A percentile compares a stretch with the other conserved stretches of the same genome.
Conservation (phyloP, 2,888 invertebrate genomes). For the Lasioglossum villosulum region DNA sequence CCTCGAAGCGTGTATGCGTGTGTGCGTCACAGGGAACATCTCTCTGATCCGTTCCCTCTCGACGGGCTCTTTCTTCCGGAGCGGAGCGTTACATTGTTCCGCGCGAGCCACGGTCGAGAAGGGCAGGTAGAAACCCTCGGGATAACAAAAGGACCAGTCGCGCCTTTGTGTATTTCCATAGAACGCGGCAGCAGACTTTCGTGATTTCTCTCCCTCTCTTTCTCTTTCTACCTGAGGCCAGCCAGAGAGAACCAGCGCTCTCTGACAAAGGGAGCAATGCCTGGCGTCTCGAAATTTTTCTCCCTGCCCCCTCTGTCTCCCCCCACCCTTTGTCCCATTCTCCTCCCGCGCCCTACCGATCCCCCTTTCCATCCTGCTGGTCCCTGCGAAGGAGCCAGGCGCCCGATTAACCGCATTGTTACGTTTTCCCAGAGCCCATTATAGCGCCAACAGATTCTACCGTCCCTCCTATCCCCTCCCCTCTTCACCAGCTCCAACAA, state of each 20-base stretch:
- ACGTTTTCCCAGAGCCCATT: slow-evolving; percentile 69
- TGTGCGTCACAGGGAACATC: slow-evolving; percentile 7
- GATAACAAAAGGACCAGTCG: slow-evolving; percentile 71
- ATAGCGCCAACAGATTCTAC: slow-evolving; percentile 52
- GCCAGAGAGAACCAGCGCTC: background rate
- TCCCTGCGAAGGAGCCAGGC: slow-evolving; percentile 64
- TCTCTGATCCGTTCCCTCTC: slow-evolving; percentile 6
- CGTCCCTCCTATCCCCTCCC: slow-evolving; percentile 12
- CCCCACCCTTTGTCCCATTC: slow-evolving; percentile 32
- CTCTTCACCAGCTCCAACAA: background rate
- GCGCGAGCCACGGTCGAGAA: slow-evolving; percentile 49
- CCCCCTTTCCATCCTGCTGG: background rate
- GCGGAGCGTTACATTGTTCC: slow-evolving; percentile 67
- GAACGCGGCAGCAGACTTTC: slow-evolving; percentile 71
- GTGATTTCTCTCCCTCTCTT: slow-evolving; percentile 62
- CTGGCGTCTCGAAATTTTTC: slow-evolving; percentile 67
- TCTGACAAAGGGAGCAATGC: slow-evolving; percentile 68
- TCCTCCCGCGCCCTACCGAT: background rate
- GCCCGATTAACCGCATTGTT: slow-evolving; percentile 80
- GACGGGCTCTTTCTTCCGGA: slow-evolving; percentile 35
- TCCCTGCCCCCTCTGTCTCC: slow-evolving; percentile 21
- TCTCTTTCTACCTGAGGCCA: slow-evolving; percentile 51
- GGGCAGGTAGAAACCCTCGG: slow-evolving; percentile 65
- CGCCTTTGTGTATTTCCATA: slow-evolving; percentile 69
- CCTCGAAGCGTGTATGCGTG: slow-evolving; percentile 27